These are phyloP conservation scores for Gerris lacustris DNA, from an alignment of 2,888 invertebrate genomes.

Conservation along the genomic window DNA sequence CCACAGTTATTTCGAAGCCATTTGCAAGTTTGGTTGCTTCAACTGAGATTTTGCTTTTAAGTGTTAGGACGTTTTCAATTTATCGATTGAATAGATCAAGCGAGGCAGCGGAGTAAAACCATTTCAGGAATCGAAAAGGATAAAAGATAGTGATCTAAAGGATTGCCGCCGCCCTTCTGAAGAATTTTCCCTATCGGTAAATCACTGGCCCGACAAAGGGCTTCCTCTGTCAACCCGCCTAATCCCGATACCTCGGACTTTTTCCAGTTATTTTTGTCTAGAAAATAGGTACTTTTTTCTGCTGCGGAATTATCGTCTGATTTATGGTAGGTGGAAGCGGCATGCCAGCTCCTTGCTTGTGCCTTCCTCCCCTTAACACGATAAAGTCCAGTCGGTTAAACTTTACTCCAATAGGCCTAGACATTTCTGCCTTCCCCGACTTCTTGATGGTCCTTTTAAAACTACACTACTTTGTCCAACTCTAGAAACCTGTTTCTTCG, in stretches of 20 bases:
- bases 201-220: neutral
- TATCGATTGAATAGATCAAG: neutral
- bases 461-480: no score
- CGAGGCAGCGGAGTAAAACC: no score
- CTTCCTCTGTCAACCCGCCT: neutral
- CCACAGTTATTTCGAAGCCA: no score
- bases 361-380: no score
- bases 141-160: constrained; percentile 1
- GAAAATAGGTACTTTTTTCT: neutral
- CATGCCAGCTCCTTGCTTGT: no score
- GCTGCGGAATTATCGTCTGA: neutral
- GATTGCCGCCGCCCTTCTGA: neutral
- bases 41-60: no score
- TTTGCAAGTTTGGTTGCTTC: no score
- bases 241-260: neutral
- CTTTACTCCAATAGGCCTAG: no score
- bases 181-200: constrained; percentile 1
- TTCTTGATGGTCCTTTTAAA: no score
- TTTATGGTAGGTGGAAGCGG: neutral
- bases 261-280: neutral
- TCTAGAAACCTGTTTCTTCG: no score
- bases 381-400: no score
- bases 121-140: neutral
- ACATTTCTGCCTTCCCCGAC: no score
- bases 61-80: neutral